Conservation (phyloP, 2,797 vertebrate genomes). For the Tenualosa thibaudeaui region DNA sequence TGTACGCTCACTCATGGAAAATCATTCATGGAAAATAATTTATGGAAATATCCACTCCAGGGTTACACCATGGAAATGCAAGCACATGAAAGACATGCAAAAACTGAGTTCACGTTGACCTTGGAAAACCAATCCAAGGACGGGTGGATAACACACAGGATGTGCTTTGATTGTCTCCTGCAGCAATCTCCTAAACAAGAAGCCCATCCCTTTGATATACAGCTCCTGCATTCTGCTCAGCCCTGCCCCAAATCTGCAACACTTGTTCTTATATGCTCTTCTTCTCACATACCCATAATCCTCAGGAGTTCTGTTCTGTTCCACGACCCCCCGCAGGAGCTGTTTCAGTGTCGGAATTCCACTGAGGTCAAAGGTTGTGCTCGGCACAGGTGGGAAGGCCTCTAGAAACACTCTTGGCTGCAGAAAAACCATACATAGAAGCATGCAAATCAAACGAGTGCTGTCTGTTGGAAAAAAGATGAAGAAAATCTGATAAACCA, state of each 20-base stretch:
- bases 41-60: not conserved
- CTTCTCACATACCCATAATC: conserved; percentile 31
- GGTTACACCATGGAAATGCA: not conserved
- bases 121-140: not conserved
- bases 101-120: not conserved
- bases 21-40: not conserved
- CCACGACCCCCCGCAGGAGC: conserved; percentile 57
- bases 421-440: not conserved
- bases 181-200: not conserved
- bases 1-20: not conserved
- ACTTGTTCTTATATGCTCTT: not conserved
- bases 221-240: not conserved
- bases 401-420: conserved; percentile 66
- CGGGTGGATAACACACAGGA: not conserved
- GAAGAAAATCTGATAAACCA: too few species aligned
- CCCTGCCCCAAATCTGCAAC: not conserved
- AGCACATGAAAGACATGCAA: not conserved
- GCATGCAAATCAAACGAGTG: conserved; percentile 29
- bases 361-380: conserved; percentile 45
- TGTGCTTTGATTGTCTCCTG: not conserved
- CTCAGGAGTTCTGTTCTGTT: conserved; percentile 33
- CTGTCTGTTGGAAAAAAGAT: too few species aligned
- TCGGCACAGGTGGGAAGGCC: conserved; percentile 64
- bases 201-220: not conserved
- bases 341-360: conserved; percentile 68